A percentile compares a stretch with the other conserved stretches of the same genome.
These are phyloP conservation scores for Monoplex corrugatus DNA, from an alignment of 2,888 invertebrate species.

Conservation along the genomic window DNA sequence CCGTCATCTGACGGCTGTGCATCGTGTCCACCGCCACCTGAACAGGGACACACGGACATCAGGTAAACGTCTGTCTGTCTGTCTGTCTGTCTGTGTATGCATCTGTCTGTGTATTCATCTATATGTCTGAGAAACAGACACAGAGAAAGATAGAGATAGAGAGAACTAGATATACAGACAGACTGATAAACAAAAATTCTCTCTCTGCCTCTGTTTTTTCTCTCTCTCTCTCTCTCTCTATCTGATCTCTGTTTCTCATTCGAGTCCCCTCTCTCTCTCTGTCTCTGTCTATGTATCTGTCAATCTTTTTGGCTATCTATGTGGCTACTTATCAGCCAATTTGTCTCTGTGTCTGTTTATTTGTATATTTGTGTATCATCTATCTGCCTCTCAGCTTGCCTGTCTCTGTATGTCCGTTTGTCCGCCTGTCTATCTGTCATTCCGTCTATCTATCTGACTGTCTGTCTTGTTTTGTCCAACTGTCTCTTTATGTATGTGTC, in stretches of 20 bases:
- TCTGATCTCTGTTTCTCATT: no score
- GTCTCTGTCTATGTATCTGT: not conserved
- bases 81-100: not conserved
- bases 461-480: not conserved
- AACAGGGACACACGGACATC: not conserved
- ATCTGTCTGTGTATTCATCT: not conserved
- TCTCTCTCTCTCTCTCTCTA: not conserved
- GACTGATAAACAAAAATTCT: no score
- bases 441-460: not conserved
- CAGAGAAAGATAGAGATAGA: no score
- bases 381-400: not conserved
- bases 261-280: not conserved
- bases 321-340: not conserved
- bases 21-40: constrained; percentile 55
- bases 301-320: not conserved
- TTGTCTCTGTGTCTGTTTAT: not conserved
- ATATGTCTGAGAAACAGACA: not conserved
- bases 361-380: not conserved
- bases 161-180: no score
- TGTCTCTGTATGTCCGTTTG: not conserved
- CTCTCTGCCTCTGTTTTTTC: not conserved
- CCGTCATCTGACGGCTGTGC: constrained; percentile 59
- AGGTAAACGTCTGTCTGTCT: not conserved
- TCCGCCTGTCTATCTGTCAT: not conserved
- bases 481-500: not conserved